phyloP scores from a whole-genome alignment of 2,797 vertebrate species.

The Leuciscus waleckii region DNA sequence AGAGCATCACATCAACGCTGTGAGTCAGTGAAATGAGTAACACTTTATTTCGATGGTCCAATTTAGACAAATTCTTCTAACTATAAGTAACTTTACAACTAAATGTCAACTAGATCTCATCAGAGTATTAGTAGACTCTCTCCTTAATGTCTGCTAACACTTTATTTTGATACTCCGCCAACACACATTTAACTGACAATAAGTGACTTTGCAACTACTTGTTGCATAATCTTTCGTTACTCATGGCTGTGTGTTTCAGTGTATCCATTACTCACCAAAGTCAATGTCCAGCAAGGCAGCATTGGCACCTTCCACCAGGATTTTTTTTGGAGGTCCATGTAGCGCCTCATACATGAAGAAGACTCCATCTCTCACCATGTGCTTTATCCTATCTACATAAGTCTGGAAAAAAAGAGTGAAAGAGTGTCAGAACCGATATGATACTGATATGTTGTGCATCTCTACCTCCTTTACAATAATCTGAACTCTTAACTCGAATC shows the following conservation, averaged over 20 bases:
- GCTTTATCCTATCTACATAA: constrained; percentile 89
- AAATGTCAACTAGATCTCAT: no score
- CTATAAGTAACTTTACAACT: background rate
- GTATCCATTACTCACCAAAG: constrained; percentile 85
- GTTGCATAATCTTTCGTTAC: constrained; percentile 13
- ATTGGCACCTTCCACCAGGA: constrained; percentile 97
- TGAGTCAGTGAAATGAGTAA: background rate
- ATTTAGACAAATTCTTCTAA: background rate
- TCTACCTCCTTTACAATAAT: background rate
- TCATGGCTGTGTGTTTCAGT: background rate
- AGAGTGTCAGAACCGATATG: background rate
- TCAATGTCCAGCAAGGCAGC: constrained; percentile 97
- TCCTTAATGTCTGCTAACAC: no score
- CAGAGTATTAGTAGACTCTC: no score
- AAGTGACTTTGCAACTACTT: background rate
- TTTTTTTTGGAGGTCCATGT: constrained; percentile 92
- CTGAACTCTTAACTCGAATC: background rate
- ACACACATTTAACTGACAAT: background rate
- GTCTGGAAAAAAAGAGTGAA: constrained; percentile 70
- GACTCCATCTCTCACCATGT: constrained; percentile 97
- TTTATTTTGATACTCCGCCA: no score
- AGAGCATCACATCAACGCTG: background rate
- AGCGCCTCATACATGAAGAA: constrained; percentile 96
- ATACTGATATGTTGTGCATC: background rate
- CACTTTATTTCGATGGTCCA: background rate